Base-by-base conservation (phyloP, 2,888 invertebrate genomes). In the Drosophila anomalata region DNA sequence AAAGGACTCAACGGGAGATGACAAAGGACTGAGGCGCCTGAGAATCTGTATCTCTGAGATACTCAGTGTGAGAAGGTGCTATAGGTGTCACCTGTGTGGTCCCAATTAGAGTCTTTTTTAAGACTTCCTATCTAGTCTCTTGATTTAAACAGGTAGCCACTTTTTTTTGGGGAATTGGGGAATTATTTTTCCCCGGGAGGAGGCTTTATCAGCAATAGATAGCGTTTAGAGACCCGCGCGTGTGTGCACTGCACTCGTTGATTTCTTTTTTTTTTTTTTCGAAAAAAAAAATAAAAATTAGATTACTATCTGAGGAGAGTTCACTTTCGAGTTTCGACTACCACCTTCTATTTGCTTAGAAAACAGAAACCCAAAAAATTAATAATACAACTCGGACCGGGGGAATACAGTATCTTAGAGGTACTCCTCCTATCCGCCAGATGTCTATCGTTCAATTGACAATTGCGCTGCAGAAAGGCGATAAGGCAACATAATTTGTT, bases 361-460 rank as follows among this genome's bases (percentile, higher is more conserved):
- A 36, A 33, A 73, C 9, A 29, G 2, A 29, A 24, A 24, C 22
- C 29, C 24, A 7, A 26, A 29, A 62, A n/a, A 73, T 59, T 71
- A 71, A 71, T 72, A 60, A 55, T 65, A 59, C 48, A 74, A 59
- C 44, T 29, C 48, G 41, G 44, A 24, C 39, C 69, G 65, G 56
- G 71, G 51, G 44, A 44, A 22, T 57, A 65, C 68, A 42, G 39
- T 65, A 65, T 65, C 65, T 65, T 65, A 54, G 54, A 65, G 65
- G 54, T 54, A 55, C 22, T 24, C 3, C 4, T 24, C 22, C 22
- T 29, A 47, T 46, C 33, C 11, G 52, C 42, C 52, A 73, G 88
- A 83, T 88, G 80, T 58, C 72, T 88, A 88, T 87, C 88, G 54
- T 62, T 58, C 80, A 72, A 88, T 88, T 88, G 83, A 83, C 87